Percentiles rank a stretch among this genome's conserved stretches.
phyloP scores from a whole-genome alignment of 2,113 vertebrate species.

The Microtus oregoni region DNA sequence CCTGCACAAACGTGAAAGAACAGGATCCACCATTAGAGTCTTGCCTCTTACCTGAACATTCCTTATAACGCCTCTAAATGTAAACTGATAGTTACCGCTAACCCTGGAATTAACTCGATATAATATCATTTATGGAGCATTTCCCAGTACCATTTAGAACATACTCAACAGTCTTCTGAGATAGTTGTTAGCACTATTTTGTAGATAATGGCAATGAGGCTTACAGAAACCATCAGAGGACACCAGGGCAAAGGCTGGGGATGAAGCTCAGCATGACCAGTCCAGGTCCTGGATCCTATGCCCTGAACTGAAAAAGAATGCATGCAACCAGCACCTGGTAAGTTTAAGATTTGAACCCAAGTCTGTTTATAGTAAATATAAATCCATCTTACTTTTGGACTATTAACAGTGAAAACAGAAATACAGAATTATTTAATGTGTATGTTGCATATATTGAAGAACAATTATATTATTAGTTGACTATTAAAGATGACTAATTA shows the following conservation, averaged over 20 bases:
- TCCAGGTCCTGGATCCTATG: not conserved
- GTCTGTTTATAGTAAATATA: not conserved
- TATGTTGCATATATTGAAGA: not conserved
- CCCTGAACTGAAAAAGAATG: not conserved
- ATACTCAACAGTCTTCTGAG: not conserved
- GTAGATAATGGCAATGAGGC: conserved; percentile 27
- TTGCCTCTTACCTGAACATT: not conserved
- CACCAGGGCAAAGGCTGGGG: not conserved
- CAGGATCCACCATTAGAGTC: not conserved
- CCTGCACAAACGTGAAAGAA: conserved; percentile 82
- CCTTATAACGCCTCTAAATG: not conserved
- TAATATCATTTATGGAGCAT: not conserved
- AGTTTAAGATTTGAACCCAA: conserved; percentile 11
- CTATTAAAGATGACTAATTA: not conserved
- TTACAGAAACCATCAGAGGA: conserved; percentile 15
- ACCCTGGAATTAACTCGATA: conserved; percentile 11
- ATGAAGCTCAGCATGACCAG: not conserved
- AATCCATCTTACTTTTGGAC: conserved; percentile 9
- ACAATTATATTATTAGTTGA: not conserved
- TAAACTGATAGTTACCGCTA: conserved; percentile 8
- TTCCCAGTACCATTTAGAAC: not conserved
- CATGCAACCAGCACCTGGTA: not conserved
- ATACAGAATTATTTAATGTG: not conserved
- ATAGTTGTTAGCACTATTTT: conserved; percentile 30
- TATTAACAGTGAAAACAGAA: not conserved